Percentiles rank a stretch among this genome's conserved stretches.
Evolutionary conservation across 2,888 invertebrate species (phyloP).

Genomic region (Ceratothoa steindachneri): DNA sequence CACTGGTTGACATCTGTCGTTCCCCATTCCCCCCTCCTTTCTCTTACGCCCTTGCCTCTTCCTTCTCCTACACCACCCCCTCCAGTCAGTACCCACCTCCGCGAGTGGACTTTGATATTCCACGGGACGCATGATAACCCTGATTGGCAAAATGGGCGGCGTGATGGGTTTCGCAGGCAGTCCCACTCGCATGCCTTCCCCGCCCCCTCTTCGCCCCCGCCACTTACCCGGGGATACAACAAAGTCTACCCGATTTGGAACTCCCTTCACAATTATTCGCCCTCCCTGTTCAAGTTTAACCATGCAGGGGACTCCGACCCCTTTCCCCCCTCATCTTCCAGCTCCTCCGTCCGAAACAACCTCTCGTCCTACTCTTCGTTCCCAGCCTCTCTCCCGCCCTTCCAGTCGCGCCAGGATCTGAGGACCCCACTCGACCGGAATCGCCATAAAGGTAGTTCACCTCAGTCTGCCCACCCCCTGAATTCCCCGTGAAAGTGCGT

Average conservation of each 20-base stretch:
- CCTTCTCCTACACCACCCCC: background rate
- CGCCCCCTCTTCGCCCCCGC: background rate
- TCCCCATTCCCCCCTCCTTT: too few relatives aligned
- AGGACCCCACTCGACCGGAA: background rate
- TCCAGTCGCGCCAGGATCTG: background rate
- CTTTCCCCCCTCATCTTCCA: background rate
- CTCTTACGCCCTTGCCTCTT: background rate
- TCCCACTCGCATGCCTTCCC: background rate
- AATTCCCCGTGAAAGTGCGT: background rate
- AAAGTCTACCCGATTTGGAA: background rate
- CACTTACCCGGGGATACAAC: background rate
- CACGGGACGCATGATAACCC: conserved; percentile 39
- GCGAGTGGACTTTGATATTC: conserved; percentile 36
- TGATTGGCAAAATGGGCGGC: conserved; percentile 20
- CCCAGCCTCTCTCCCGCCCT: background rate
- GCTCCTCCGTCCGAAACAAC: background rate
- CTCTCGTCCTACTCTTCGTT: background rate
- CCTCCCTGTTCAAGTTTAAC: background rate
- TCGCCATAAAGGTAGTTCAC: background rate
- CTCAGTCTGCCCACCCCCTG: background rate
- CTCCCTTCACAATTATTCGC: background rate
- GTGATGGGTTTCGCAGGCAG: background rate
- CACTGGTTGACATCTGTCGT: too few relatives aligned
- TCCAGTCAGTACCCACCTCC: conserved; percentile 31
- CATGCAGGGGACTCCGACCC: background rate